A percentile compares a stretch with the other conserved stretches of the same genome.
phyloP scores from a whole-genome alignment of 35 echinoderm and acorn worm species.

The Apostichopus japonicus region DNA sequence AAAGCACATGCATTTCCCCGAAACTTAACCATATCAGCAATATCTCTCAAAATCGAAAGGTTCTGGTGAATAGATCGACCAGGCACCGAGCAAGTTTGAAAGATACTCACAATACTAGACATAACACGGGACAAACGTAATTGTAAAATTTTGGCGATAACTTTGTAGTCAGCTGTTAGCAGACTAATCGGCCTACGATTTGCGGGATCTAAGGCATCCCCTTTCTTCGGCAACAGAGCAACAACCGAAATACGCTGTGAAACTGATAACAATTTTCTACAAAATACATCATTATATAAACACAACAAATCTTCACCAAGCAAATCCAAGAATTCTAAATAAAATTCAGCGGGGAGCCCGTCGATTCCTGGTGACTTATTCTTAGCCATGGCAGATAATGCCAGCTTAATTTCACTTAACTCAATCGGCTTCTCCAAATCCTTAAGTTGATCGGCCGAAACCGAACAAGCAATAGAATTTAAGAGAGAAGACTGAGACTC shows the following conservation, averaged over 20 bases:
- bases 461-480: neutral
- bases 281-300: too few species aligned
- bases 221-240: constrained; percentile 1
- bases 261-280: too few species aligned
- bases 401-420: too few species aligned
- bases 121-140: constrained; percentile 53
- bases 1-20: too few species aligned
- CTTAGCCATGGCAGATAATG: too few species aligned
- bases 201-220: neutral
- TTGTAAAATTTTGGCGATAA: constrained; percentile 64
- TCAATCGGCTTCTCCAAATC: constrained; percentile 14
- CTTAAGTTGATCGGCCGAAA: neutral
- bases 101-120: constrained; percentile 36
- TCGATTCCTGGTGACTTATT: too few species aligned
- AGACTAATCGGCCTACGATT: constrained; percentile 4
- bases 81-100: constrained; percentile 70
- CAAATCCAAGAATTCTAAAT: too few species aligned
- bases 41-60: too few species aligned
- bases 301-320: too few species aligned
- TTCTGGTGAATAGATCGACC: too few species aligned
- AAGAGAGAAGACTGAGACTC: constrained; percentile 26
- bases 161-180: constrained; percentile 58
- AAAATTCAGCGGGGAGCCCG: too few species aligned
- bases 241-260: constrained; percentile 9
- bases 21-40: too few species aligned